Base-by-base conservation (phyloP, 2,113 vertebrate genomes). In the Eleginops maclovinus region DNA sequence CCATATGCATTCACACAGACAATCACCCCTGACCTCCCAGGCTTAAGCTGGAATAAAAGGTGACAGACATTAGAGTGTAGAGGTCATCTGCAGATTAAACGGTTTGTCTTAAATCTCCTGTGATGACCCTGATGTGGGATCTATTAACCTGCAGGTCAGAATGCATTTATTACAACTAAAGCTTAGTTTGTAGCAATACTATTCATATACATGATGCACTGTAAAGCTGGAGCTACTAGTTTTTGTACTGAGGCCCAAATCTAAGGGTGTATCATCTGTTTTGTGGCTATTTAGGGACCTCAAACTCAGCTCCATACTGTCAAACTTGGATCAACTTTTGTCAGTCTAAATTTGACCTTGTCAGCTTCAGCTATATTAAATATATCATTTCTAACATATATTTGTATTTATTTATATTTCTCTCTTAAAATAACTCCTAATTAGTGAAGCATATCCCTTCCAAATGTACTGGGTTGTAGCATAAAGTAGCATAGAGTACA, bases 11-110 rank as follows among this genome's bases (percentile, higher is more conserved):
- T 22, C 44, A 65, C 44, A 26, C 28, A 43, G 11, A 4, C 26
- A 13, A 3, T 9, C 14, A 58, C 61, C 56, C 72, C 71, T 86
- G 75, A 79, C 40, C 78, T 50, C 59, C 53, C 6, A 40, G 14
- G n/a, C 56, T 50, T 46, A 70, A 72, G 58, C 66, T n/a, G 50
- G 31, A 56, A 62, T 16, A 19, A 58, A n/a, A 72, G 55, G 71
- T 64, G 61, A 60, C 44, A 64, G 41, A 61, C 77, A 82, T 81
- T 76, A 75, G 4, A 61, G 72, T 44, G 71, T 22, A 63, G n/a
- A 7, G 11, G 9, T 49, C 59, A 74, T 59, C 19, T 50, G 24
- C 51, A 53, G 71, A 75, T 69, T 55, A 43, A 79, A 72, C 54
- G 36, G 31, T 36, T 36, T n/a, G n/a, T 0, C 26, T 55, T 53